Percentiles rank a stretch among this genome's conserved stretches.
These are phyloP conservation scores for Clanis bilineata DNA, from an alignment of 2,888 invertebrate species.

Conservation along the genomic window DNA sequence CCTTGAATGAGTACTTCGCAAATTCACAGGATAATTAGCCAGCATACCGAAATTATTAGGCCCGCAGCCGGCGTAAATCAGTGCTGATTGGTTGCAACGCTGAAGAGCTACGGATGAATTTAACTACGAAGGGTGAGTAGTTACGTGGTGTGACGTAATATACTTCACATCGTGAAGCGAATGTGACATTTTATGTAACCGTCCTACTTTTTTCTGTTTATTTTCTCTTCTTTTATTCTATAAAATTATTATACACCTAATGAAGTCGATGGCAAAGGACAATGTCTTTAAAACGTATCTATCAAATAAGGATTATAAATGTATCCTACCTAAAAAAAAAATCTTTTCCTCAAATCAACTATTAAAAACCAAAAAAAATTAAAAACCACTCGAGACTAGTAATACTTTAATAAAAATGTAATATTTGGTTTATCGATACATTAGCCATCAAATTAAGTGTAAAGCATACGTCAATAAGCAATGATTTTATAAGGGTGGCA, in stretches of 20 bases:
- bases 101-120: constrained; percentile 79
- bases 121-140: constrained; percentile 78
- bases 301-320: too few relatives aligned
- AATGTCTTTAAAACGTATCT: too few relatives aligned
- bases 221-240: neutral
- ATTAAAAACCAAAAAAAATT: too few relatives aligned
- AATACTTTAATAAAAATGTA: neutral
- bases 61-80: constrained; percentile 66
- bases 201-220: neutral
- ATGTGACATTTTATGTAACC: neutral
- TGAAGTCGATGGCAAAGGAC: neutral
- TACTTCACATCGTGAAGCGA: neutral
- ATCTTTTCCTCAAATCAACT: too few relatives aligned
- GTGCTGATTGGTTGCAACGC: constrained; percentile 66
- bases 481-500: constrained; percentile 25
- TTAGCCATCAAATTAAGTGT: constrained; percentile 40
- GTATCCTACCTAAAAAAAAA: too few relatives aligned
- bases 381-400: neutral
- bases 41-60: constrained; percentile 77
- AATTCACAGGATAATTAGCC: constrained; percentile 78
- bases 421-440: constrained; percentile 21
- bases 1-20: constrained; percentile 71
- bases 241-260: neutral
- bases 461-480: constrained; percentile 41
- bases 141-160: constrained; percentile 22